phyloP scores from a whole-genome alignment of 2,113 vertebrate genomes.

The Tretioscincus oriximinensis region DNA sequence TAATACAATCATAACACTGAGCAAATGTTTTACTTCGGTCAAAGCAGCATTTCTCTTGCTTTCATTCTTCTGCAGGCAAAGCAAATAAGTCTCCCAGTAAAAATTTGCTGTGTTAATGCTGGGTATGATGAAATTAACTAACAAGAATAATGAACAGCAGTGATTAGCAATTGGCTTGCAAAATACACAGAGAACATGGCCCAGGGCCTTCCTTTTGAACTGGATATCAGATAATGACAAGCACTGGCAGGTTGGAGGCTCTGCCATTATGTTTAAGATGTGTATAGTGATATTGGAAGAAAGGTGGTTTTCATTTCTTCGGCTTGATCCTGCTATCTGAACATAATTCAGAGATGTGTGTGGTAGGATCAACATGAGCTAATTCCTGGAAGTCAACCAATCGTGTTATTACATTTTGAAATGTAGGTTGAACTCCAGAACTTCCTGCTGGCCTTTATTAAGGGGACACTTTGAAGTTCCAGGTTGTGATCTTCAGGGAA shows the following conservation, averaged over 20 bases:
- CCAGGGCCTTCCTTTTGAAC: constrained; percentile 17
- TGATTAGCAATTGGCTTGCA: constrained; percentile 27
- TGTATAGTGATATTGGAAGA: constrained; percentile 16
- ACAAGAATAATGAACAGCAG: constrained; percentile 19
- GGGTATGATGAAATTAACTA: constrained; percentile 14
- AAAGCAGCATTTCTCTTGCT: fast-evolving
- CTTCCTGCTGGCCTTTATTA: constrained; percentile 47
- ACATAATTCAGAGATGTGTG: constrained; percentile 21
- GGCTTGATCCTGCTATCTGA: constrained; percentile 47
- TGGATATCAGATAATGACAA: constrained; percentile 22
- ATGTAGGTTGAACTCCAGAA: constrained; percentile 31
- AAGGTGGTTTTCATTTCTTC: constrained; percentile 47
- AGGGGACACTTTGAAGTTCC: constrained; percentile 32
- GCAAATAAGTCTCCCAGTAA: background rate
- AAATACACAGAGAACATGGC: constrained; percentile 15
- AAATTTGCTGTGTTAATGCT: constrained; percentile 13
- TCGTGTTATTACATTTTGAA: constrained; percentile 44
- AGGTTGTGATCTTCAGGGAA: constrained; percentile 27
- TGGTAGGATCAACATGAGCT: constrained; percentile 42
- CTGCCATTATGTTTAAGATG: constrained; percentile 21
- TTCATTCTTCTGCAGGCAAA: background rate
- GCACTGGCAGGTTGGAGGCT: constrained; percentile 23
- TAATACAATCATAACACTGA: background rate
- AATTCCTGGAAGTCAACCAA: constrained; percentile 55
- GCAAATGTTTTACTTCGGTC: fast-evolving